Base-by-base conservation (phyloP, 2,113 vertebrate genomes). In the Conger conger region DNA sequence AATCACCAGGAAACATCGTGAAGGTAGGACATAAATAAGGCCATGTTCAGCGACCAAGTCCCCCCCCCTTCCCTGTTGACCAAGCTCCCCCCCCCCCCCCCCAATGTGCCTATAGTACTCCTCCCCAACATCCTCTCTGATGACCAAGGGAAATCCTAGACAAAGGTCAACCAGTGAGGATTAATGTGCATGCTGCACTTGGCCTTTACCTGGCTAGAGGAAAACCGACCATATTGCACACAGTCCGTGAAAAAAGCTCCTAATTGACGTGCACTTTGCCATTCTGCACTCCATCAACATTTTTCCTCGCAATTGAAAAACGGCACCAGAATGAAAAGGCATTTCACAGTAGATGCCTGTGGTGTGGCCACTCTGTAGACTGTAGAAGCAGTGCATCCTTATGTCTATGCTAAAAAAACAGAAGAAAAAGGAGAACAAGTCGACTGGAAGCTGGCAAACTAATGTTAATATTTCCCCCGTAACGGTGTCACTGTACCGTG, bases 271-370 rank as follows among this genome's bases (percentile, higher is more conserved):
- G 37, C 73, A 17, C 35, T 53, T 50, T 79, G 36, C 11, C 45
- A 13, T 50, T 50, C 11, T 13, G 9, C 45, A 15, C 4, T 83
- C 45, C 20, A 23, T n/a, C 30, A 30, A 23, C 35, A 27, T 38
- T 54, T 33, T 8, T 16, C 33, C 23, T 35, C 15, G 15, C 37
- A 17, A 76, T 53, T 82, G 42, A 42, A 38, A 40, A 53, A 77
- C 35, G 35, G 80, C 11, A 11, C n/a, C 9, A 77, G 63, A 18
- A 68, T 82, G 76, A 82, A 57, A 50, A 78, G 50, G 50, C 50
- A 86, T 79, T 86, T 86, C 85, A 82, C 42, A 76, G 76, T 86
- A 50, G 23, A 37, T 86, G 85, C 81, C 30, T 68, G 38, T 63
- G 36, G 38, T 68, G 37, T 38, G 17, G 30, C 50, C 33, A 42